Evolutionary conservation across 2,888 invertebrate species (phyloP), one percentile per base, ranked within the genome.

Genomic region (Athetis lepigone): DNA sequence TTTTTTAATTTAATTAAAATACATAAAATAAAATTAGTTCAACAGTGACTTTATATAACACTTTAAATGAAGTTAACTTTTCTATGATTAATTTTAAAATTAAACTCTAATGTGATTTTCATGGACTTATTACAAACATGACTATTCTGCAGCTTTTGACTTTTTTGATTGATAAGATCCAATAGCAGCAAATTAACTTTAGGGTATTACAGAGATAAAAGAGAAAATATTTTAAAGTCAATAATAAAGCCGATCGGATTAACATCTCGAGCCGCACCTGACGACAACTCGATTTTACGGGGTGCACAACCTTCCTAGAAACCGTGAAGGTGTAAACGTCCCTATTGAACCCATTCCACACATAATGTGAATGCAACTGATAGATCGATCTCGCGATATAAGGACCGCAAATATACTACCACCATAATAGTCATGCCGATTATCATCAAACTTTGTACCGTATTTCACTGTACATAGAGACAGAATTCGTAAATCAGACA

Each of bases 311-410:
- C 88, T 93, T 92, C 93, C 83, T 36, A 85, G 92, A 93, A 79
- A 91, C 70, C 79, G 67, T 72, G 70, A 76, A 90, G 90, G 90
- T 91, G 91, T 88, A 90, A 92, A 90, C 85, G 88, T 86, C 78
- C 85, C 85, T 86, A 89, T 90, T 86, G 79, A 87, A 88, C 85
- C 74, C 79, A 86, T 85, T 85, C 83, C 77, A 85, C 75, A 77
- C 73, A 58, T 83, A 83, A 84, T 79, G 75, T 86, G 81, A 88
- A 89, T 87, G 77, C 84, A 84, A 80, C 80, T 75, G 76, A 85
- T 82, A 90, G 88, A 93, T 92, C 84, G 86, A 91, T 90, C 88
- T 83, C 79, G 67, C 81, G 87, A 90, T 89, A 90, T 90, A 84
- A 80, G 70, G 71, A 88, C 88, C 86, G 88, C 88, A 88, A 90